Base-by-base conservation (phyloP, 2,113 vertebrate genomes). In the Oncorhynchus nerka region DNA sequence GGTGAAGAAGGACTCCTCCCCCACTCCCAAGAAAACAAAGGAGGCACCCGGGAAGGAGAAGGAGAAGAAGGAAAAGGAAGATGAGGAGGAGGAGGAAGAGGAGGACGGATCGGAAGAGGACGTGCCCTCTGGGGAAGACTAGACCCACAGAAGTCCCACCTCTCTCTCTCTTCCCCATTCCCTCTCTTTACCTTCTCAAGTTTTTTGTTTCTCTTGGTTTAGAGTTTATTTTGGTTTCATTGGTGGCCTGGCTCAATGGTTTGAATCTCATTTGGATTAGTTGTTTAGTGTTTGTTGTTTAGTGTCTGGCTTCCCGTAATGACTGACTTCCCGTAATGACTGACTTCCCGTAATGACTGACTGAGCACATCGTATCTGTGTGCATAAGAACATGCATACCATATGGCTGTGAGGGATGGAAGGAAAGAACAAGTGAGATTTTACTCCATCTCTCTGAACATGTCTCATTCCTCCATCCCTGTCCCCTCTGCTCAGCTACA, bases 21-120 rank as follows among this genome's bases (percentile, higher is more conserved):
- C 93, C 0, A 76, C 88, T 48, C 94, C 95, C 64, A 97, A 97
- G 91, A 97, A 96, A 74, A 97, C 94, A 64, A 95, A 96, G 79
- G 88, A 91, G 26, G 86, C 34, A 11, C 62, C 80, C 3, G 87
- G 83, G 22, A 92, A 96, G 20, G 93, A 88, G 22, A 92, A 96
- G 20, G 93, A 88, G 34, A 90, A 93, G 1, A 89, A 93, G 0
- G 92, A 94, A 0, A 93, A 94, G 45, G 94, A 94, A n/a, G 92
- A 96, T 19, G 93, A 95, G 55, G 96, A 96, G 0, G 84, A 93
- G 0, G 93, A 94, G 0, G 94, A 94, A 45, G 94, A 94, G 75
- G 96, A 99, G 79, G 97, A 98, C 69, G 97, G 95, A 76, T 98
- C 98, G 80, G 97, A 99, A 93, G 97, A 99, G 85, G 98, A 99